phyloP scores from a whole-genome alignment of 2,888 invertebrate genomes.

The Coenonympha glycerion region DNA sequence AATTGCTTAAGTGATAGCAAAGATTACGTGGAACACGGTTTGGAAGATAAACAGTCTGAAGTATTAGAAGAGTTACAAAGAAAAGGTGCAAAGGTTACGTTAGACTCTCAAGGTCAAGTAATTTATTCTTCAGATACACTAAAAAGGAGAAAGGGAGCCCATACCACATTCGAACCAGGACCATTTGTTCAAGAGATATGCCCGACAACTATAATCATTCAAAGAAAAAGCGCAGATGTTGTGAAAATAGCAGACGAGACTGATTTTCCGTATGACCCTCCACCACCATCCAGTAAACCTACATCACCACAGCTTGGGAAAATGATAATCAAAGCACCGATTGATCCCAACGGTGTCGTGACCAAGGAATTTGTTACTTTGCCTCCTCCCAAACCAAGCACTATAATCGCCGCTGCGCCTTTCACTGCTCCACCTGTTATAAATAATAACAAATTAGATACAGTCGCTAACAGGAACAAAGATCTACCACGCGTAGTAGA shows the following conservation, averaged over 20 bases:
- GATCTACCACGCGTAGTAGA: slow-evolving; percentile 64
- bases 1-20: slow-evolving; percentile 63
- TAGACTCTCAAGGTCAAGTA: slow-evolving; percentile 91
- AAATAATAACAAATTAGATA: slow-evolving; percentile 38
- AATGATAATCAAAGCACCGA: slow-evolving; percentile 77
- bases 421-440: slow-evolving; percentile 45
- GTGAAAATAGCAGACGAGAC: slow-evolving; percentile 62
- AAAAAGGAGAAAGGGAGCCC: slow-evolving; percentile 84
- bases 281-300: slow-evolving; percentile 65
- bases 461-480: slow-evolving; percentile 46
- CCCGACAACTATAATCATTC: slow-evolving; percentile 57
- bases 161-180: slow-evolving; percentile 91
- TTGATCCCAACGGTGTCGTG: slow-evolving; percentile 56
- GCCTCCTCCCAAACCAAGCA: slow-evolving; percentile 75
- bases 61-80: slow-evolving; percentile 63
- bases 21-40: slow-evolving; percentile 58
- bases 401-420: slow-evolving; percentile 78
- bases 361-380: slow-evolving; percentile 76
- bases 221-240: slow-evolving; percentile 59
- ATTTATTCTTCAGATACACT: slow-evolving; percentile 91
- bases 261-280: slow-evolving; percentile 64
- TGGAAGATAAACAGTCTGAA: slow-evolving; percentile 49
- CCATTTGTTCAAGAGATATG: slow-evolving; percentile 84
- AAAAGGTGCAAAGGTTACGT: slow-evolving; percentile 85
- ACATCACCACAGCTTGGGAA: slow-evolving; percentile 80